phyloP scores from a whole-genome alignment of 2,113 vertebrate genomes.

The Anguilla rostrata region DNA sequence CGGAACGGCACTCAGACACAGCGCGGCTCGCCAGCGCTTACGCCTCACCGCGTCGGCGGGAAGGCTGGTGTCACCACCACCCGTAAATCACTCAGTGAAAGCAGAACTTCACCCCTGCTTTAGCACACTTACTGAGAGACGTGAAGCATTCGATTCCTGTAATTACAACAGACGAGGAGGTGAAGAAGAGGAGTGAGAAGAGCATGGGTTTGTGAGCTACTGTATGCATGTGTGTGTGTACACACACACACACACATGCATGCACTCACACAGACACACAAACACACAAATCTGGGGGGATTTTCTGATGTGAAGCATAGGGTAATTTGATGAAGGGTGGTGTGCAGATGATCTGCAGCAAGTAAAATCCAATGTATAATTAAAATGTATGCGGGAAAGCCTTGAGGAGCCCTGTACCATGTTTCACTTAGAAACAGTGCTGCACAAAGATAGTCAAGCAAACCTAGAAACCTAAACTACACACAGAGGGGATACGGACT shows the following conservation, averaged over 20 bases:
- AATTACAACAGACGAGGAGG: constrained; percentile 30
- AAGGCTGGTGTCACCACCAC: constrained; percentile 16
- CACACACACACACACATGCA: not conserved
- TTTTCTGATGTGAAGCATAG: not conserved
- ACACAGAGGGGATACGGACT: not conserved
- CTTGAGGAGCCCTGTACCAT: not conserved
- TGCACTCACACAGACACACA: not conserved
- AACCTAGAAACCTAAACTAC: not conserved
- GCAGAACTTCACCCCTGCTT: constrained; percentile 20
- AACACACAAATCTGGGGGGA: not conserved
- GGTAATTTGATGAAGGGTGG: too few relatives aligned
- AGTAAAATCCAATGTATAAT: too few relatives aligned
- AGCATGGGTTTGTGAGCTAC: too few relatives aligned
- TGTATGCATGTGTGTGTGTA: not conserved
- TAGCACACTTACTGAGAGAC: constrained; percentile 56
- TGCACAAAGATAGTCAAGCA: not conserved
- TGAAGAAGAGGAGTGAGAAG: not conserved
- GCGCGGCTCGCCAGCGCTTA: not conserved
- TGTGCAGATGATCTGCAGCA: too few relatives aligned
- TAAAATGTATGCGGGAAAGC: not conserved
- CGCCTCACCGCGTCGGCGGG: constrained; percentile 24
- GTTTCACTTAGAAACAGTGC: not conserved
- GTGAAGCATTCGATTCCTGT: constrained; percentile 54
- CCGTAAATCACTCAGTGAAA: constrained; percentile 1
- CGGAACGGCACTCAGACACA: constrained; percentile 17